Conservation (phyloP, 1,140 invertebrate genomes). For the Antheraea mylitta region DNA sequence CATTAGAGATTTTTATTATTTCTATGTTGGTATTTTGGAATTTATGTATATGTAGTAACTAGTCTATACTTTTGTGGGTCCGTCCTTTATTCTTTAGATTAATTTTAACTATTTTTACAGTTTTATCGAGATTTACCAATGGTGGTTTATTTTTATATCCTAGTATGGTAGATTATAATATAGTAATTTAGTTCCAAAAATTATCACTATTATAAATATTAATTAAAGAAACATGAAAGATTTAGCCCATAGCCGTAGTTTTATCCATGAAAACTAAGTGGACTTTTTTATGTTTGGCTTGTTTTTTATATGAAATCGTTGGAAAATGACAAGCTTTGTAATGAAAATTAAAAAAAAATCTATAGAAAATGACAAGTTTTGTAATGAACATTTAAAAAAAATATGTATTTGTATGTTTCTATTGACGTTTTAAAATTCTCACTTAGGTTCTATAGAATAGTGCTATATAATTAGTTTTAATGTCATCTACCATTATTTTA, state of each 20-base stretch:
- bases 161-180: neutral
- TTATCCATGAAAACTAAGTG: neutral
- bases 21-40: slow-evolving; percentile 6
- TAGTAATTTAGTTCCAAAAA: neutral
- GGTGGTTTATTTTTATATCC: neutral
- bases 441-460: too few species aligned
- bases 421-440: too few species aligned
- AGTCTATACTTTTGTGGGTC: slow-evolving; percentile 51
- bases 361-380: too few species aligned
- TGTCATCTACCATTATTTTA: too few species aligned
- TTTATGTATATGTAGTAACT: slow-evolving; percentile 29
- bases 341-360: too few species aligned
- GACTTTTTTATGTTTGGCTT: too few species aligned
- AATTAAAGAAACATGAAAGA: neutral
- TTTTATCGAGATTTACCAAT: slow-evolving; percentile 1
- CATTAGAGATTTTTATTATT: slow-evolving; percentile 34
- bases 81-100: slow-evolving; percentile 43
- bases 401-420: too few species aligned
- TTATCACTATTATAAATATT: neutral
- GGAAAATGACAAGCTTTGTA: too few species aligned
- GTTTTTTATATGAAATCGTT: too few species aligned
- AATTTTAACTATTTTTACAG: slow-evolving; percentile 8
- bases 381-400: too few species aligned
- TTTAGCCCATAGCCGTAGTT: neutral
- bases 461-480: too few species aligned